Evolutionary conservation across 37 sponge, comb jelly and placozoan species (phyloP).

Genomic region (Chondrilla cf. caribensis): DNA sequence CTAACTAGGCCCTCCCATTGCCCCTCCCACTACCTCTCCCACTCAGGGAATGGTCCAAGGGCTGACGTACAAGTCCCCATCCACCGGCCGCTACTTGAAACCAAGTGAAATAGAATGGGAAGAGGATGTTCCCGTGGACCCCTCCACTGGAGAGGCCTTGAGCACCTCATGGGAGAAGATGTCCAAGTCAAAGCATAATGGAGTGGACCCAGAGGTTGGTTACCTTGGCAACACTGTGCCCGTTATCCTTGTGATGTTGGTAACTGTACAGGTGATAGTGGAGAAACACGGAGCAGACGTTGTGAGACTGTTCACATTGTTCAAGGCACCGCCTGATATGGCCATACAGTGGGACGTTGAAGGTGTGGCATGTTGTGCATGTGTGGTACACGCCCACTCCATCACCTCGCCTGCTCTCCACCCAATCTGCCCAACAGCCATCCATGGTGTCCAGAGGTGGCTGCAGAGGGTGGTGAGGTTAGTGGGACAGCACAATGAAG

Average conservation of each 20-base stretch:
- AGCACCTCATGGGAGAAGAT: constrained; percentile 83
- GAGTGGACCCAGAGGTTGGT: constrained; percentile 70
- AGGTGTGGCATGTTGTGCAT: neutral
- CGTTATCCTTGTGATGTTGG: neutral
- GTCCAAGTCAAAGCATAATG: constrained; percentile 91
- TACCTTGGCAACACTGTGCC: too few species aligned
- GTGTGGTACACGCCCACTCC: neutral
- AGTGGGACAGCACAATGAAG: constrained; percentile 25
- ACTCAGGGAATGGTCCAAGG: constrained; percentile 83
- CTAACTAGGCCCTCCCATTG: neutral
- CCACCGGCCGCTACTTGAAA: constrained; percentile 48
- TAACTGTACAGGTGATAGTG: constrained; percentile 47
- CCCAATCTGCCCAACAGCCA: constrained; percentile 27
- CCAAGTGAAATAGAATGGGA: constrained; percentile 43
- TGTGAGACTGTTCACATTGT: constrained; percentile 68
- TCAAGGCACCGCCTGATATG: constrained; percentile 59
- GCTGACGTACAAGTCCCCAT: constrained; percentile 41
- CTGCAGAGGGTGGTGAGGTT: constrained; percentile 31
- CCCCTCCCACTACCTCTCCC: neutral
- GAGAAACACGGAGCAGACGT: constrained; percentile 69
- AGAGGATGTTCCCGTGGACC: neutral
- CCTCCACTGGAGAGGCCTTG: constrained; percentile 23
- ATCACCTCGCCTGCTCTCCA: neutral
- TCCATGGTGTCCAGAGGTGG: constrained; percentile 42
- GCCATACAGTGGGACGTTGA: constrained; percentile 71